A percentile compares a stretch with the other conserved stretches of the same genome.
Conservation (phyloP, 92 coral and sea anemone species). For the Epizoanthus illoricatus region DNA sequence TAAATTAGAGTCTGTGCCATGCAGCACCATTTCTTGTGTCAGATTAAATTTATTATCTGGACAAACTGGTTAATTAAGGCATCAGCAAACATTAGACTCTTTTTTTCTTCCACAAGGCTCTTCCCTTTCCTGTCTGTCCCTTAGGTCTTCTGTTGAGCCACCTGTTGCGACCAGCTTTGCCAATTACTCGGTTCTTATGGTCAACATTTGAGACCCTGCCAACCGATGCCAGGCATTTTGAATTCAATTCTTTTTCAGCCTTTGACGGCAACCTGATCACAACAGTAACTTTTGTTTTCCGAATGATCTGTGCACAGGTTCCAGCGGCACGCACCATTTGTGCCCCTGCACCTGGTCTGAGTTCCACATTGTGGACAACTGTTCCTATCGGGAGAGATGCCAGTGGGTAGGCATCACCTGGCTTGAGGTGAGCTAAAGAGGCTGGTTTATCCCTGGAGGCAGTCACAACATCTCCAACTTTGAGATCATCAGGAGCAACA, state of each 20-base stretch:
- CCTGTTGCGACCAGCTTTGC: conserved; percentile 96
- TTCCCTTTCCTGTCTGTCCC: conserved; percentile 94
- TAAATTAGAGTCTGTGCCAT: too few relatives aligned
- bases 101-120: conserved; percentile 96
- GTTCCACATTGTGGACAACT: conserved; percentile 90
- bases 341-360: conserved; percentile 91
- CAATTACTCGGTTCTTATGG: conserved; percentile 88
- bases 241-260: conserved; percentile 79
- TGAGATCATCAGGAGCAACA: conserved; percentile 86
- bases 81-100: conserved; percentile 58
- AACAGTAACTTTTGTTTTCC: conserved; percentile 72
- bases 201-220: conserved; percentile 96
- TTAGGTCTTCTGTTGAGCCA: conserved; percentile 96
- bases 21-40: too few relatives aligned
- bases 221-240: conserved; percentile 81
- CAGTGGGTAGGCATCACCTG: conserved; percentile 97
- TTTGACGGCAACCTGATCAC: conserved; percentile 89
- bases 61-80: not conserved
- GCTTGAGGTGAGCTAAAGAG: conserved; percentile 80
- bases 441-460: conserved; percentile 85
- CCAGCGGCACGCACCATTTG: conserved; percentile 97
- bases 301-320: conserved; percentile 92
- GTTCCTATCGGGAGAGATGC: conserved; percentile 86
- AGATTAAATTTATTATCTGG: too few relatives aligned
- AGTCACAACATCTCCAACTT: conserved; percentile 88